These are phyloP conservation scores for Steromphala cineraria DNA, from an alignment of 2,888 invertebrate species.

Conservation along the genomic window DNA sequence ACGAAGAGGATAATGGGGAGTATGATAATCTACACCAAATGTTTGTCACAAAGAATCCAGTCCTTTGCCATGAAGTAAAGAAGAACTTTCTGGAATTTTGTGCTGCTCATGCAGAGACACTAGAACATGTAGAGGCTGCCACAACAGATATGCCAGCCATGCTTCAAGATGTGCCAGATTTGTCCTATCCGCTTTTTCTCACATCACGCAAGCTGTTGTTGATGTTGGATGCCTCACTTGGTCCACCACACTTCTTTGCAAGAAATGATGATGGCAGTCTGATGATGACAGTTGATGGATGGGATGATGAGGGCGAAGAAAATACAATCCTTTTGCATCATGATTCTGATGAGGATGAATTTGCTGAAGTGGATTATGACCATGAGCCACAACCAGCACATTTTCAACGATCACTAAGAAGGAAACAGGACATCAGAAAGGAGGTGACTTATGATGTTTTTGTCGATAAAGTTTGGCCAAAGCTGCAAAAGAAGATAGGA, in stretches of 20 bases:
- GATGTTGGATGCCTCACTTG: slow-evolving; percentile 65
- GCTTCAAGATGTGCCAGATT: slow-evolving; percentile 34
- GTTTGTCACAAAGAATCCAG: slow-evolving; percentile 68
- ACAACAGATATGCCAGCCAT: slow-evolving; percentile 20
- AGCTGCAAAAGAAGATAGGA: slow-evolving; percentile 37
- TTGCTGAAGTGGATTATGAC: slow-evolving; percentile 24
- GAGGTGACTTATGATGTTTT: slow-evolving; percentile 68
- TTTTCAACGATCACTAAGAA: not conserved
- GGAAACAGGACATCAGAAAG: slow-evolving; percentile 50
- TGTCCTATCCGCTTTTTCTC: slow-evolving; percentile 62
- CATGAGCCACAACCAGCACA: not conserved
- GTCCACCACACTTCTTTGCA: slow-evolving; percentile 58
- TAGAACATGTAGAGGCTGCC: slow-evolving; percentile 41
- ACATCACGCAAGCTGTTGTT: slow-evolving; percentile 64
- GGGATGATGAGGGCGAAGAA: slow-evolving; percentile 32
- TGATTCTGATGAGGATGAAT: slow-evolving; percentile 47
- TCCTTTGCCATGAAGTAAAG: slow-evolving; percentile 64
- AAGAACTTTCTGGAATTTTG: slow-evolving; percentile 66
- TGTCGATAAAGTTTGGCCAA: slow-evolving; percentile 62
- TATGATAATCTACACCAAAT: slow-evolving; percentile 48
- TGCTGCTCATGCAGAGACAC: slow-evolving; percentile 50
- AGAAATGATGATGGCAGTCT: slow-evolving; percentile 57
- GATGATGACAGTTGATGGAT: slow-evolving; percentile 31
- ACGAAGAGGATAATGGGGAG: slow-evolving; percentile 24
- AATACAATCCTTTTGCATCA: too few species aligned